A percentile compares a stretch with the other conserved stretches of the same genome.
These are phyloP conservation scores for Calephelis nemesis DNA, from an alignment of 1,140 invertebrate species.

Conservation along the genomic window DNA sequence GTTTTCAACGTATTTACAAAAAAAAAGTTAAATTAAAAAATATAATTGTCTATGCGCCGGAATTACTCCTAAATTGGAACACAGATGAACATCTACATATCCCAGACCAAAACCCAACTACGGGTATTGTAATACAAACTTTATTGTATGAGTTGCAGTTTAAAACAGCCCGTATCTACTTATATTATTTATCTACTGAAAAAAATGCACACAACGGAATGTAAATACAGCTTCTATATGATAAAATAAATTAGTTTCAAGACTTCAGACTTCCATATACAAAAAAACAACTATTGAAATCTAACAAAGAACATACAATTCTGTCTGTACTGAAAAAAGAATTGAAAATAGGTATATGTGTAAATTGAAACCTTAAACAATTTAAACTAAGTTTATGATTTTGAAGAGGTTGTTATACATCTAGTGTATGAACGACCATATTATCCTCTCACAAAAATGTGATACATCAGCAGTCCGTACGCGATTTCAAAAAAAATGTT, in stretches of 20 bases:
- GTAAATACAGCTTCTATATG: conserved; percentile 54
- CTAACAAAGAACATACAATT: no score
- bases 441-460: no score
- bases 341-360: no score
- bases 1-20: not conserved
- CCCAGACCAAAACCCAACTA: conserved; percentile 40
- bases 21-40: not conserved
- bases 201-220: conserved; percentile 63
- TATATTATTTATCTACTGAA: conserved; percentile 47
- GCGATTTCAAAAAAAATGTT: no score
- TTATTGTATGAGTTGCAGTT: conserved; percentile 65
- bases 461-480: no score
- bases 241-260: conserved; percentile 21
- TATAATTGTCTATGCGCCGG: conserved; percentile 34
- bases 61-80: conserved; percentile 27
- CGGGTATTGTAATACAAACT: conserved; percentile 41
- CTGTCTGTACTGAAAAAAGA: no score
- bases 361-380: no score
- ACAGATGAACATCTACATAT: conserved; percentile 35
- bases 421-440: no score
- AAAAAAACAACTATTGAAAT: not conserved
- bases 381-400: no score
- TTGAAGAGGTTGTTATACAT: no score
- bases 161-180: conserved; percentile 67
- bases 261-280: not conserved